A percentile compares a stretch with the other conserved stretches of the same genome.
Evolutionary conservation across 2,888 invertebrate genomes (phyloP).

Genomic region (Watsonalla cultraria): DNA sequence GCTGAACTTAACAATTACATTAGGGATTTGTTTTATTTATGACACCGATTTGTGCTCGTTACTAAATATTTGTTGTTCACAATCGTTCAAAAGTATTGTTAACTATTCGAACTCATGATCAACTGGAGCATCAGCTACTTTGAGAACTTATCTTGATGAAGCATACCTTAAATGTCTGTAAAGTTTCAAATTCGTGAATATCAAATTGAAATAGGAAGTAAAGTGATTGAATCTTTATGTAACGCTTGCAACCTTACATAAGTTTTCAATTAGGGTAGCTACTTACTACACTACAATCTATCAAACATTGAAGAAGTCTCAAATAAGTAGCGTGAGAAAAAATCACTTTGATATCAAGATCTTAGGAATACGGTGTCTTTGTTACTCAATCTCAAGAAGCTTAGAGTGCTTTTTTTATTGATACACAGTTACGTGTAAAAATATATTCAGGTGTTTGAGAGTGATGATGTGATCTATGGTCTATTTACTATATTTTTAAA

Average conservation of each 20-base stretch:
- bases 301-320: background rate
- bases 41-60: background rate
- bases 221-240: slow-evolving; percentile 8
- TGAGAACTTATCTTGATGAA: no score
- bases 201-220: slow-evolving; percentile 5
- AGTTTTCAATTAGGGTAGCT: slow-evolving; percentile 11
- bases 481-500: background rate
- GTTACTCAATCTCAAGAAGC: slow-evolving; percentile 5
- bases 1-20: background rate
- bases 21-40: background rate
- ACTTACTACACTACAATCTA: slow-evolving; percentile 3
- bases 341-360: background rate
- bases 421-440: slow-evolving; percentile 16
- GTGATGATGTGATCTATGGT: slow-evolving; percentile 6
- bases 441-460: slow-evolving; percentile 11
- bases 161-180: no score
- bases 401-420: no score
- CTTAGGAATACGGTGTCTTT: background rate
- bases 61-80: no score
- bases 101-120: no score
- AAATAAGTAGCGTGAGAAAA: background rate
- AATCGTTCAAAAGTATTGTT: no score
- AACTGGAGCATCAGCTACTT: no score
- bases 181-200: background rate
- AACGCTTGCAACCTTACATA: slow-evolving; percentile 17